Conservation (phyloP, 1,140 invertebrate genomes). For the Charaxes varanes region DNA sequence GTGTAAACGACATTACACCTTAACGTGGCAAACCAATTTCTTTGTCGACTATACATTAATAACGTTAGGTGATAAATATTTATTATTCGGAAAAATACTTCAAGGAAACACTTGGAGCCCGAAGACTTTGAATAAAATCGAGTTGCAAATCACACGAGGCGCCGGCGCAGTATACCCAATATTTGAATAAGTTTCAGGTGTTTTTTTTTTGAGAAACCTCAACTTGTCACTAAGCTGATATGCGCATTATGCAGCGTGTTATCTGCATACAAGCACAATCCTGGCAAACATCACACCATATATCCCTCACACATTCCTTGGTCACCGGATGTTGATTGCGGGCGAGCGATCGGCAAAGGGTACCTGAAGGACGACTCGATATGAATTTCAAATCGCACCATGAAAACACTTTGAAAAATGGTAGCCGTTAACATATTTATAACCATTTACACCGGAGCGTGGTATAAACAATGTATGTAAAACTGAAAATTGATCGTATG, state of each 20-base stretch:
- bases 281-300: conserved; percentile 16
- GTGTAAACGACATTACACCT: no score
- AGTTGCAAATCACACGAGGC: conserved; percentile 13
- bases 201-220: neutral
- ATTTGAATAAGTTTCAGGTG: conserved; percentile 5
- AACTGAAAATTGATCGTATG: no score
- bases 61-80: neutral
- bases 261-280: conserved; percentile 7
- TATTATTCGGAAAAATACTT: neutral
- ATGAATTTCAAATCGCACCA: conserved; percentile 53
- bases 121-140: conserved; percentile 2
- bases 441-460: neutral
- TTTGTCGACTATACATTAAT: no score
- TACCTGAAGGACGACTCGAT: conserved; percentile 51
- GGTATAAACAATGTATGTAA: no score
- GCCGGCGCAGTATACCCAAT: conserved; percentile 3
- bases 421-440: conserved; percentile 9
- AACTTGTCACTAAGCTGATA: conserved; percentile 7
- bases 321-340: conserved; percentile 49
- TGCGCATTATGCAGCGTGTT: conserved; percentile 19
- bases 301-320: conserved; percentile 20
- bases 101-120: neutral
- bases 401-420: conserved; percentile 18
- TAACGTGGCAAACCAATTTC: no score
- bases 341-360: conserved; percentile 36